phyloP scores from a whole-genome alignment of 2,797 vertebrate species.

The Malacoraja senta region DNA sequence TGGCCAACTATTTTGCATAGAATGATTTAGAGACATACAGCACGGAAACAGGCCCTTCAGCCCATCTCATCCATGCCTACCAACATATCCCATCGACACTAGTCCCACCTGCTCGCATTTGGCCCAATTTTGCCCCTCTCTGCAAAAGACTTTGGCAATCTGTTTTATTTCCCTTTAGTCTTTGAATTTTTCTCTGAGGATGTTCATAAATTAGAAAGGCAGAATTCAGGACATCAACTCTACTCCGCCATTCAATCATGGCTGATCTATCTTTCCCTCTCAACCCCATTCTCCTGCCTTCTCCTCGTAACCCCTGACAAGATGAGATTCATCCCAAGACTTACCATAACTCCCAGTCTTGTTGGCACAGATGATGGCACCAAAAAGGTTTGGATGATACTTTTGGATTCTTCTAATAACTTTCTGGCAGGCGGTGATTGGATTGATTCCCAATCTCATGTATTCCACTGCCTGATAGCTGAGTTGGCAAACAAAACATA shows the following conservation, averaged over 20 bases:
- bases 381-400: conserved; percentile 75
- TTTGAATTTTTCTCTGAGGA: neutral
- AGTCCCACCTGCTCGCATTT: too few species aligned
- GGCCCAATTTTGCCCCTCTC: too few species aligned
- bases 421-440: conserved; percentile 71
- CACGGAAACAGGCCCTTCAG: too few species aligned
- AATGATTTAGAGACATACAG: too few species aligned
- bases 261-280: too few species aligned
- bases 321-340: conserved; percentile 45
- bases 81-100: too few species aligned
- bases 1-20: too few species aligned
- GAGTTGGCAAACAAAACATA: conserved; percentile 42
- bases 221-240: too few species aligned
- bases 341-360: conserved; percentile 83
- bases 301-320: neutral
- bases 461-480: conserved; percentile 93
- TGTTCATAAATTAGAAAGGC: too few species aligned
- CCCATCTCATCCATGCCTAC: too few species aligned
- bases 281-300: too few species aligned
- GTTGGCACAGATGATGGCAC: conserved; percentile 88
- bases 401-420: conserved; percentile 84
- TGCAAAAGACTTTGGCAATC: neutral
- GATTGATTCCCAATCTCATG: conserved; percentile 80
- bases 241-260: too few species aligned
- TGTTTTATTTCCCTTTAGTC: neutral